Evolutionary conservation across 2,888 invertebrate genomes (phyloP), one percentile per base, ranked within the genome.

Genomic region (Cryptocephalus moraei): DNA sequence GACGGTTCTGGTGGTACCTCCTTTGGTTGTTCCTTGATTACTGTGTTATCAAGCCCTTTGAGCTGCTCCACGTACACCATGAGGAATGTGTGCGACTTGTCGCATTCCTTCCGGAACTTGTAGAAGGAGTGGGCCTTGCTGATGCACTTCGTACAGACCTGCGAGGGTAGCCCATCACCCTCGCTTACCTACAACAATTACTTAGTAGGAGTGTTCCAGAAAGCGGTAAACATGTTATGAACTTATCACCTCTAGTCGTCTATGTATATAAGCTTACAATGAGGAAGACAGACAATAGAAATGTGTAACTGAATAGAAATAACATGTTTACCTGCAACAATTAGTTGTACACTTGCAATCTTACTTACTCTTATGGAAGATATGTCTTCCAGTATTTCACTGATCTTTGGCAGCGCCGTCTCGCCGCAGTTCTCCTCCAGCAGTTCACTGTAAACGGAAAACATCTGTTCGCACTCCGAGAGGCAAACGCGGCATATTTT

Each of bases 401-500:
- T 48, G 41, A 54, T 54, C 39, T 47, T 50, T 9, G 51, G 53
- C 41, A 49, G 8, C 11, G 9, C 49, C 46, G 47, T 44, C 14
- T 51, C 54, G n/a, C 45, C 45, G 9, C 44, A 45, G 45, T 47
- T 49, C 11, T 54, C 49, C 22, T 50, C 50, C 33, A 50, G 49
- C 34, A 54, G 39, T 43, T 52, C 50, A 22, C 51, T 52, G 32
- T 52, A 49, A 8, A 54, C 49, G 1, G 51, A 54, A 44, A 52
- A 52, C 54, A 54, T 54, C 12, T 50, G 46, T 14, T 50, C 49
- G 11, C 41, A 47, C 44, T 54, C 50, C 43, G 48, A 43, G 11
- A 54, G 46, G 44, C 54, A 54, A 11, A 50, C 49, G 43, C 54
- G 41, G 39, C 54, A 54, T 32, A 54, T 46, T 50, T 54, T 54